A percentile compares a stretch with the other conserved stretches of the same genome.
Evolutionary conservation across 2,888 invertebrate genomes (phyloP).

Genomic region (Listrodromus nycthemerus): DNA sequence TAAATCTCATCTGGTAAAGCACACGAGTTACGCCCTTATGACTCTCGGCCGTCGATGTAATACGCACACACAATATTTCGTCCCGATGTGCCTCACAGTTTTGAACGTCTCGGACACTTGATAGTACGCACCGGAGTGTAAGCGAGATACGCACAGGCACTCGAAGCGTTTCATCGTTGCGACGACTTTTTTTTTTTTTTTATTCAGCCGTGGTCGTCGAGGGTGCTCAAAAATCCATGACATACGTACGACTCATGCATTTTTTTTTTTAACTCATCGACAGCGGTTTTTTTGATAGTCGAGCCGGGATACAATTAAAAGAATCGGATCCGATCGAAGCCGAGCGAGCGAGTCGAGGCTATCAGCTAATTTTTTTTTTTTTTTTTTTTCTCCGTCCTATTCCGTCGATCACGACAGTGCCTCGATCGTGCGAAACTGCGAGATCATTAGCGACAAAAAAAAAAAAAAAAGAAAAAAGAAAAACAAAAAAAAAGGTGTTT

Average conservation of each 20-base stretch:
- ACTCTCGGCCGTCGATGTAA: no score
- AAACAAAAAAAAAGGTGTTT: neutral
- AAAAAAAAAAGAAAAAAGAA: neutral
- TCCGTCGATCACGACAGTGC: slow-evolving; percentile 18
- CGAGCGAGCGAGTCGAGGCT: slow-evolving; percentile 2
- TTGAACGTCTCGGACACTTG: slow-evolving; percentile 20
- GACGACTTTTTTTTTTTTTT: neutral
- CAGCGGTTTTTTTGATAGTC: neutral
- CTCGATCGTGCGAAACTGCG: slow-evolving; percentile 2
- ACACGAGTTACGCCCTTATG: no score
- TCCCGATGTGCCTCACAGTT: slow-evolving; percentile 37
- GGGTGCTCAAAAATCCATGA: slow-evolving; percentile 84
- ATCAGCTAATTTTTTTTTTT: slow-evolving; percentile 12
- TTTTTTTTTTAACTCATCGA: slow-evolving; percentile 54
- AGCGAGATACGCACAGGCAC: slow-evolving; percentile 27
- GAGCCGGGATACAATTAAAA: slow-evolving; percentile 3
- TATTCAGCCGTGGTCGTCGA: slow-evolving; percentile 67
- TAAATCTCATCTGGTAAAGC: no score
- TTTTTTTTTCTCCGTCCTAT: neutral
- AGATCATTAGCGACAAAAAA: slow-evolving; percentile 9
- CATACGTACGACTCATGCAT: slow-evolving; percentile 75
- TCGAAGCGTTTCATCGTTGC: neutral
- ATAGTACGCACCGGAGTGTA: slow-evolving; percentile 29
- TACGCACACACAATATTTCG: slow-evolving; percentile 38
- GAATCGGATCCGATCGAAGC: neutral